Evolutionary conservation across 2,797 vertebrate genomes (phyloP).

Genomic region (Hozukius guyotensis): DNA sequence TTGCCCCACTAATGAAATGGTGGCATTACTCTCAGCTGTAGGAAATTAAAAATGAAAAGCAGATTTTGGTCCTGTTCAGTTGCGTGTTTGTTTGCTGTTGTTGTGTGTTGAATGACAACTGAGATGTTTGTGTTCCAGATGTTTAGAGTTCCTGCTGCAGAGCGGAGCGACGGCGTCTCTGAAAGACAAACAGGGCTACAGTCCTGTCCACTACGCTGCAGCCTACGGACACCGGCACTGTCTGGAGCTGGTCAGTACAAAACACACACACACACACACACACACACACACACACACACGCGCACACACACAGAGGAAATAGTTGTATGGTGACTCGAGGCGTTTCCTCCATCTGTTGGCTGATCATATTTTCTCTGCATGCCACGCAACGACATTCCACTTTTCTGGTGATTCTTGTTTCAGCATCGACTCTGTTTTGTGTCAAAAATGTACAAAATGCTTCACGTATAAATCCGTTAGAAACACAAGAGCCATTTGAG

Average conservation of each 20-base stretch:
- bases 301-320: conserved; percentile 16
- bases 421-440: not conserved
- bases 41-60: not conserved
- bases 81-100: not conserved
- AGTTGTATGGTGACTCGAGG: conserved; percentile 8
- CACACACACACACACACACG: not conserved
- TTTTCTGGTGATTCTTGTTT: not conserved
- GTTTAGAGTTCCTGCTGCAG: conserved; percentile 94
- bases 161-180: conserved; percentile 90
- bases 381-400: not conserved
- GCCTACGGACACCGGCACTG: conserved; percentile 97
- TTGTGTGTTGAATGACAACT: not conserved
- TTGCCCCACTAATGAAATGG: not conserved
- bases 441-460: not conserved
- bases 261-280: not conserved
- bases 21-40: not conserved
- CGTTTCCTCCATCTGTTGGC: conserved; percentile 26
- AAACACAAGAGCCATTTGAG: not conserved
- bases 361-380: conserved; percentile 2
- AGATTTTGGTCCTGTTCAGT: not conserved
- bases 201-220: conserved; percentile 93
- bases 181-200: conserved; percentile 95
- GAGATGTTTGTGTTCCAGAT: conserved; percentile 80
- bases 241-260: conserved; percentile 90
- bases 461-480: not conserved